phyloP scores from a whole-genome alignment of 1,140 invertebrate species.

The Drosophila navojoa region DNA sequence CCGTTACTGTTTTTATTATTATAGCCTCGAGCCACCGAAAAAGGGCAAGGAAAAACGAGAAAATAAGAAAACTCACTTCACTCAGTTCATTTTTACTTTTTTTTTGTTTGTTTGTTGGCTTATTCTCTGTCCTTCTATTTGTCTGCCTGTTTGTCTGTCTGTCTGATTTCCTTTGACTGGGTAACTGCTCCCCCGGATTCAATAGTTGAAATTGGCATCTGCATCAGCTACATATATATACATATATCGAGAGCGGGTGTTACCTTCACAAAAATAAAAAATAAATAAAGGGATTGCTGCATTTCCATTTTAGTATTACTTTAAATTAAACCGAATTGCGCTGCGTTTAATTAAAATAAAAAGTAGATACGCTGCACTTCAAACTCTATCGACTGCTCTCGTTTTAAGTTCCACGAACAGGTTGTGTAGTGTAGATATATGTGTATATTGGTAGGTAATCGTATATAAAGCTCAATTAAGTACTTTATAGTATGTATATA shows the following conservation, averaged over 20 bases:
- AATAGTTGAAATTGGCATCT: constrained; percentile 66
- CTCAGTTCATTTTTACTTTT: constrained; percentile 13
- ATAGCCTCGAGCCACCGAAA: constrained; percentile 59
- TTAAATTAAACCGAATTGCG: constrained; percentile 12
- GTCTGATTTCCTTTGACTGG: constrained; percentile 44
- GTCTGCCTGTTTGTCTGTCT: constrained; percentile 1
- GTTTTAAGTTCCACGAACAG: background rate
- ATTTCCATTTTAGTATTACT: constrained; percentile 17
- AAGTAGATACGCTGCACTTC: constrained; percentile 1
- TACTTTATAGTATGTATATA: background rate
- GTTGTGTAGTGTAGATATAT: background rate
- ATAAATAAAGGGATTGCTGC: constrained; percentile 19
- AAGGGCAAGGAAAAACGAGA: constrained; percentile 20
- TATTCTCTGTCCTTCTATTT: constrained; percentile 1
- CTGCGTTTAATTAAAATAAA: constrained; percentile 9
- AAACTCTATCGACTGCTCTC: background rate
- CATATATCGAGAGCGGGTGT: constrained; percentile 13
- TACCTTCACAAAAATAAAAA: constrained; percentile 8
- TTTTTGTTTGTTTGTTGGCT: constrained; percentile 2
- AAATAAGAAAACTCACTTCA: constrained; percentile 65
- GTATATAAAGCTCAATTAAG: constrained; percentile 1
- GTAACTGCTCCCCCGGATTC: constrained; percentile 72
- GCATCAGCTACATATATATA: constrained; percentile 20
- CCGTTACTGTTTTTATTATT: constrained; percentile 74
- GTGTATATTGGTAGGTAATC: background rate